Evolutionary conservation across 2,888 invertebrate genomes (phyloP), one percentile per base, ranked within the genome.

Genomic region (Nematopogon swammerdamellus): DNA sequence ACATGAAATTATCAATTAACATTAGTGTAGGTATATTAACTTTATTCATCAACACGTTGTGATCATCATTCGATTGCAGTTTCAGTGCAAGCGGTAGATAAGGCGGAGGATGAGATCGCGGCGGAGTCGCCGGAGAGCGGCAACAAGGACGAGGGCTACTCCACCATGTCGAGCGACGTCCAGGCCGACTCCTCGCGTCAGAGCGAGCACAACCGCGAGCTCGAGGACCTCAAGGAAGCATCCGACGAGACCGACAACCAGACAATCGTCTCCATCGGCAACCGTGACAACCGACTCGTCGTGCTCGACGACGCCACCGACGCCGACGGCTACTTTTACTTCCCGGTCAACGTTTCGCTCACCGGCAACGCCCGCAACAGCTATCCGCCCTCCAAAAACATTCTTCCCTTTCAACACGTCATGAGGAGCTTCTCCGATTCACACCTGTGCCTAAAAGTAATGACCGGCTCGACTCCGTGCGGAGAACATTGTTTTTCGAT

Each of bases 81-180:
- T 25, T 25, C 25, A 25, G 25, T 25, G 8, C 25, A 25, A 57
- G 79, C 77, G 58, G 79, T 75, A 56, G 71, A 60, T 47, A 69
- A 72, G 1, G 84, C 85, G 51, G 84, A 81, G 50, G 85, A 86
- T 53, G 86, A 86, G 59, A 87, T 84, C 20, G 88, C 86, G 14
- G 87, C 85, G 56, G 88, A 89, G 64, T 88, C 88, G 53, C 88
- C 88, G 0, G 88, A 88, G 60, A 88, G 88, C 59, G 88, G 88
- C 44, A 88, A 88, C 56, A 83, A 89, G 57, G 91, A 91, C 73
- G 91, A 91, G 65, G 91, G 90, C 17, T 91, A 91, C 68, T 90
- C 90, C 52, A 91, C 91, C 3, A 91, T 91, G 90, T 90, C 90
- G 11, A 89, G 89, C 54, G 91, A 91, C 63, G 88, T 89, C 1